Percentiles rank a stretch among this genome's conserved stretches.
phyloP scores from a whole-genome alignment of 53 echinoderm and acorn worm genomes.

The Paelopatides confundens region DNA sequence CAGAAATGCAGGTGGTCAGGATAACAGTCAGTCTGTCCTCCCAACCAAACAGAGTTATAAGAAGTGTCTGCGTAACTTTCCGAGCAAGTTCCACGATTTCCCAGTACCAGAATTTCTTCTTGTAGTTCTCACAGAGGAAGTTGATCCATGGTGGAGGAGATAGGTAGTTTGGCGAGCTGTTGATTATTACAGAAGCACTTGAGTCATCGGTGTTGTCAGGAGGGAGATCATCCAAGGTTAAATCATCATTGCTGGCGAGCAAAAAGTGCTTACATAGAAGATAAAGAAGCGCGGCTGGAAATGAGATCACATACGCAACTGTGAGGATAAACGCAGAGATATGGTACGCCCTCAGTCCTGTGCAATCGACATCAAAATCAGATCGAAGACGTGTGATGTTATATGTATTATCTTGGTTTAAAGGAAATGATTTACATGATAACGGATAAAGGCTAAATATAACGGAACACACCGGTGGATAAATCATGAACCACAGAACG shows the following conservation, averaged over 20 bases:
- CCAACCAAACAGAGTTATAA: conserved; percentile 20
- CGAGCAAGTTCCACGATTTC: conserved; percentile 23
- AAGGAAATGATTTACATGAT: conserved; percentile 54
- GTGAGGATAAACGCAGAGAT: conserved; percentile 53
- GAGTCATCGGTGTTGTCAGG: not conserved
- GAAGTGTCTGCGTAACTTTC: not conserved
- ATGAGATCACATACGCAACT: conserved; percentile 58
- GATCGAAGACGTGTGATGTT: conserved; percentile 40
- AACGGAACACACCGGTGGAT: conserved; percentile 55
- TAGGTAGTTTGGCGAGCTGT: not conserved
- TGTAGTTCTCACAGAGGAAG: conserved; percentile 18
- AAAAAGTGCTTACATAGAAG: conserved; percentile 28
- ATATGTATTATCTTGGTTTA: conserved; percentile 10
- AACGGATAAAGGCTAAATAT: conserved; percentile 58
- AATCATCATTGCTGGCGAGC: not conserved
- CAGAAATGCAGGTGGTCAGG: not conserved
- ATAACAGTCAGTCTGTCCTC: not conserved
- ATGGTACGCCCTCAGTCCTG: conserved; percentile 1
- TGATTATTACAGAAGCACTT: not conserved
- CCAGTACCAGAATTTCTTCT: conserved; percentile 23
- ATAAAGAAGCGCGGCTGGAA: conserved; percentile 48
- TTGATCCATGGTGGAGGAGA: not conserved
- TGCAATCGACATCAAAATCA: conserved; percentile 68
- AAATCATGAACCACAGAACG: conserved; percentile 59
- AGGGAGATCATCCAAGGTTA: not conserved